These are phyloP conservation scores for Pristionchus fissidentatus DNA, from an alignment of 2,888 invertebrate genomes.

Conservation along the genomic window DNA sequence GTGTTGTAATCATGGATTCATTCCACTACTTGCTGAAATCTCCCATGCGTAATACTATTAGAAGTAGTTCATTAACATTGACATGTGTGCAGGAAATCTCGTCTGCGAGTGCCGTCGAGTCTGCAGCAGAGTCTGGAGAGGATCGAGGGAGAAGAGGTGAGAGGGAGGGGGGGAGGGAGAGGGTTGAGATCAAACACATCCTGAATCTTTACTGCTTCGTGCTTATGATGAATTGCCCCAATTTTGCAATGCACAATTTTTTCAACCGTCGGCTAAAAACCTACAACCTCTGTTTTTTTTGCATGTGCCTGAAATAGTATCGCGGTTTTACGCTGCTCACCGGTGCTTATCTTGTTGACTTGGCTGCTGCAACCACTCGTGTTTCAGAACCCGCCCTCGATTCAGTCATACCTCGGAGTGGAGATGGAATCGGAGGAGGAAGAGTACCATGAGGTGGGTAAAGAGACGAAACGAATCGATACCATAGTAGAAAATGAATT, in stretches of 20 bases:
- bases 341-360: no score
- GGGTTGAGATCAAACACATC: no score
- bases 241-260: no score
- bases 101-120: neutral
- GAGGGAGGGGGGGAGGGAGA: neutral
- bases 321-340: no score
- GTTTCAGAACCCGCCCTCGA: neutral
- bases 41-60: neutral
- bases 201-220: neutral
- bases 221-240: neutral
- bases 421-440: conserved; percentile 17
- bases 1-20: neutral
- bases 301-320: no score
- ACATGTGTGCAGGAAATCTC: no score
- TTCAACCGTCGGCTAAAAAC: no score
- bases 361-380: no score
- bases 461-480: neutral
- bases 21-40: neutral
- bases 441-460: neutral
- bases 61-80: no score
- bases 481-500: neutral
- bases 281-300: no score
- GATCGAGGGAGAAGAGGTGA: neutral
- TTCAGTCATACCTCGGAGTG: conserved; percentile 11
- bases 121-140: conserved; percentile 11